phyloP scores from a whole-genome alignment of 35 echinoderm and acorn worm species.

The Ophioderma brevispina region DNA sequence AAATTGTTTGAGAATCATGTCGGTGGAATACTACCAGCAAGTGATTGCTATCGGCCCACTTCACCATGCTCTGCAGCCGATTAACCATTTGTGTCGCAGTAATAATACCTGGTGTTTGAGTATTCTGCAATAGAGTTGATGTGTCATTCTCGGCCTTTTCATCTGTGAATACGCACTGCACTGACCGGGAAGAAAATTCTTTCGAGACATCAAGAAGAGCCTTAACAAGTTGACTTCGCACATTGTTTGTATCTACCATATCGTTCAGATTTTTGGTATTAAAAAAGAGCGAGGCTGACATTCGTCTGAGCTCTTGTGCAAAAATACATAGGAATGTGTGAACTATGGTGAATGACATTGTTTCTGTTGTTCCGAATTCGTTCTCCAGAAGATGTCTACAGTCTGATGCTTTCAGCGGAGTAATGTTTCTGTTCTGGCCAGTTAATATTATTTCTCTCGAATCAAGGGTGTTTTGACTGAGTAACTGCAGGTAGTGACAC shows the following conservation, averaged over 20 bases:
- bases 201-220: slow-evolving; percentile 31
- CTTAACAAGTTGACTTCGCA: slow-evolving; percentile 22
- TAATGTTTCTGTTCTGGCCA: not conserved
- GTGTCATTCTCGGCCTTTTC: not conserved
- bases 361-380: not conserved
- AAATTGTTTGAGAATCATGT: slow-evolving; percentile 39
- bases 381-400: slow-evolving; percentile 10
- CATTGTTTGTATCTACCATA: not conserved
- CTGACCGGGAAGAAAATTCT: slow-evolving; percentile 40
- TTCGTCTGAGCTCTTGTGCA: slow-evolving; percentile 27
- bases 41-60: slow-evolving; percentile 53
- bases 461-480: not conserved
- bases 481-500: slow-evolving; percentile 15
- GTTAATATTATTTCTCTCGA: slow-evolving; percentile 8
- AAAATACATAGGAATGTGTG: slow-evolving; percentile 26
- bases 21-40: slow-evolving; percentile 39
- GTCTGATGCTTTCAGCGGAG: not conserved
- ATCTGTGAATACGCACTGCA: not conserved
- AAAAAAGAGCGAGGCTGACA: slow-evolving; percentile 40
- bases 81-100: slow-evolving; percentile 24
- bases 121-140: not conserved
- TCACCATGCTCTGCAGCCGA: slow-evolving; percentile 30
- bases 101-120: not conserved
- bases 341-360: slow-evolving; percentile 21
- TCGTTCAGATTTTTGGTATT: slow-evolving; percentile 15